Evolutionary conservation across 2,888 invertebrate genomes (phyloP), one percentile per base, ranked within the genome.

Genomic region (Philereme transversata): DNA sequence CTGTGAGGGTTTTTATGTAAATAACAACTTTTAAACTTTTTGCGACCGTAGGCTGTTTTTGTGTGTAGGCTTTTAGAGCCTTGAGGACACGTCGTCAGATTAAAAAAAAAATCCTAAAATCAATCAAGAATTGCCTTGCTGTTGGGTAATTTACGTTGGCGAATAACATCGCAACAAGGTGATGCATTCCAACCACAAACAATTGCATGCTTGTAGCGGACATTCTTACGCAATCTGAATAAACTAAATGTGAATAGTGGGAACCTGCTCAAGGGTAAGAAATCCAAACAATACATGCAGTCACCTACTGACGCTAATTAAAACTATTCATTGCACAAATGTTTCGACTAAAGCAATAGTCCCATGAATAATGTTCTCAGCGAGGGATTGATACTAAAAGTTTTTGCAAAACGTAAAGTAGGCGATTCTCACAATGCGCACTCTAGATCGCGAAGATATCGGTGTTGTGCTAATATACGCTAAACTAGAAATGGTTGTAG

Each of bases 261-360:
- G 62, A 62, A 65, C 43, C 52, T 46, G 11, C 55, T 38, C 62
- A 53, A 64, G 57, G 62, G 49, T 45, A 49, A 50, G 41, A 49
- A 47, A 41, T 40, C 5, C 48, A 9, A 54, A 46, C 50, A 54
- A 52, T 22, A 43, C 35, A 38, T 9, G 34, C 40, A 48, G 22
- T 53, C 11, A 38, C 49, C 55, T n/a, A 52, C 46, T 53, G 45
- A 9, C 56, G 48, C 6, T 33, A n/a, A 46, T 44, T n/a, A 46
- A 40, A 57, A 44, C 34, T 36, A 54, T 56, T 43, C 33, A 53
- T 69, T 62, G 48, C 57, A 59, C 57, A 61, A 59, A 59, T 45
- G 43, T 60, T 57, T 50, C 49, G 52, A 67, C 57, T 43, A 47
- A 47, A 57, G 45, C 40, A 53, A 65, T 60, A 34, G 51, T 11